Evolutionary conservation across 2,113 vertebrate genomes (phyloP).

Genomic region (Chroicocephalus ridibundus): DNA sequence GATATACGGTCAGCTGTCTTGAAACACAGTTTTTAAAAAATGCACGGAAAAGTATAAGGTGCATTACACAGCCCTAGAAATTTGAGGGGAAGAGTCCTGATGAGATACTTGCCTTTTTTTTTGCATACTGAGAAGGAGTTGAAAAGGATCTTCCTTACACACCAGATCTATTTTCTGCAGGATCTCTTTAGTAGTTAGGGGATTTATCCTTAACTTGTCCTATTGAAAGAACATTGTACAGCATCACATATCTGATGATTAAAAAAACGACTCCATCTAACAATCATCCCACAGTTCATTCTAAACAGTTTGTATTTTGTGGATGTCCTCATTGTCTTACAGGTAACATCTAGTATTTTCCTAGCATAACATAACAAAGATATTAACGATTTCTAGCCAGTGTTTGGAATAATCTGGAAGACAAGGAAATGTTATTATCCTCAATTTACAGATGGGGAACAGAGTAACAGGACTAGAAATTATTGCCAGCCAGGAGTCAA

Average conservation of each 20-base stretch:
- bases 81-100: neutral
- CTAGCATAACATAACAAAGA: neutral
- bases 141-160: neutral
- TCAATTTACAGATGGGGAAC: neutral
- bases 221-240: neutral
- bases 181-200: neutral
- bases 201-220: neutral
- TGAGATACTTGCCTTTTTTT: neutral
- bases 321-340: neutral
- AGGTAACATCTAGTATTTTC: neutral
- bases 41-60: neutral
- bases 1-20: neutral
- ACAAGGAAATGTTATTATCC: neutral
- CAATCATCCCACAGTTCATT: neutral
- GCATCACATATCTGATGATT: neutral
- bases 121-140: neutral
- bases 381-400: neutral
- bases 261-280: neutral
- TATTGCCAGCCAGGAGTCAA: neutral
- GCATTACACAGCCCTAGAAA: neutral
- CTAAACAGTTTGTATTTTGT: neutral
- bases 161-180: neutral
- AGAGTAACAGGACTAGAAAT: neutral
- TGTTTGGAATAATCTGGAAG: neutral
- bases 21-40: neutral